Conservation (phyloP, 2,797 vertebrate genomes). For the Poeciliopsis paucimaculata region DNA sequence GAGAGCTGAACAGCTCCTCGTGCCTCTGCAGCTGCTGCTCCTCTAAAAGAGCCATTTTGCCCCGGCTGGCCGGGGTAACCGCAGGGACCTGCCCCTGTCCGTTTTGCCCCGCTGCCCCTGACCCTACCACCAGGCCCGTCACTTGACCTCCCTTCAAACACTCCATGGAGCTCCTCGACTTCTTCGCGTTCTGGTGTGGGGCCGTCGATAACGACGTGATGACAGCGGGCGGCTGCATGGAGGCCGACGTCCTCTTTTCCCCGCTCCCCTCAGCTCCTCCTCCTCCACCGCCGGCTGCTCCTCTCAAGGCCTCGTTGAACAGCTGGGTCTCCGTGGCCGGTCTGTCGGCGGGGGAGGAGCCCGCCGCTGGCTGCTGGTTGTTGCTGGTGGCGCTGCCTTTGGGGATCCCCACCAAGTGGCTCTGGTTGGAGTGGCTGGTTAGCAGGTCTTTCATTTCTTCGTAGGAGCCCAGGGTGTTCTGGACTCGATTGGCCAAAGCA, state of each 20-base stretch:
- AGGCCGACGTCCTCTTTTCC: constrained; percentile 64
- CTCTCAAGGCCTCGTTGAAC: constrained; percentile 86
- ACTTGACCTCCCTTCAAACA: constrained; percentile 83
- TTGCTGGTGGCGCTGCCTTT: constrained; percentile 71
- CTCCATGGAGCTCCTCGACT: constrained; percentile 84
- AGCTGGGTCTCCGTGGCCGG: constrained; percentile 80
- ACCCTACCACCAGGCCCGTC: constrained; percentile 54
- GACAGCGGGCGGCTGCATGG: constrained; percentile 85
- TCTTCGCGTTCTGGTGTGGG: constrained; percentile 86
- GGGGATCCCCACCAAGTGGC: constrained; percentile 95
- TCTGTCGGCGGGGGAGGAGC: constrained; percentile 51
- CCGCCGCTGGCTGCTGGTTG: constrained; percentile 82
- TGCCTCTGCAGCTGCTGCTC: constrained; percentile 86
- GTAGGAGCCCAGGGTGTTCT: constrained; percentile 93
- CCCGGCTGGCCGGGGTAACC: constrained; percentile 68
- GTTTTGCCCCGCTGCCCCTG: constrained; percentile 60
- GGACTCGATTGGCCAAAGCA: constrained; percentile 91
- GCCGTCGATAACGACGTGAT: constrained; percentile 69
- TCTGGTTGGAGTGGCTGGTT: constrained; percentile 94
- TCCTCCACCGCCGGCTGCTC: constrained; percentile 44
- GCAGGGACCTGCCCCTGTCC: constrained; percentile 66
- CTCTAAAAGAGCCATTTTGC: constrained; percentile 85
- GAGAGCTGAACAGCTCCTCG: constrained; percentile 88
- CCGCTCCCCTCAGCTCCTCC: constrained; percentile 31
- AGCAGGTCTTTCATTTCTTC: constrained; percentile 96